Base-by-base conservation (phyloP, 2,888 invertebrate genomes). In the Drosophila differens region DNA sequence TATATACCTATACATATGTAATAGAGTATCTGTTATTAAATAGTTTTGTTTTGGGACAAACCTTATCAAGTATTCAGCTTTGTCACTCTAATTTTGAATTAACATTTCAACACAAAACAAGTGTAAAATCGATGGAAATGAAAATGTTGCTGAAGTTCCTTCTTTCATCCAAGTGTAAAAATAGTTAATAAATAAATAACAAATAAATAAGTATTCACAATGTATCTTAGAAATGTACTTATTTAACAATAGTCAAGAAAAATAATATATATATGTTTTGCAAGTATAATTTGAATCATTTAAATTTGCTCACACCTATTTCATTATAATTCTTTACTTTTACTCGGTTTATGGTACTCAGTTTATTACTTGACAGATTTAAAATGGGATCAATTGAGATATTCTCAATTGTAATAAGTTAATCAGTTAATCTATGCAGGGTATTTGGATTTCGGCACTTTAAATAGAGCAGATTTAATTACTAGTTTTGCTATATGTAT, bases 401-500 rank as follows among this genome's bases (percentile, higher is more conserved):
- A 14, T 14, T 4, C 14, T 47, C 22, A 47, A 22, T 16, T 47
- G 7, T 22, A 14, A 14, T 4, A 47, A 47, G 7, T 25, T 25
- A 25, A 25, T 25, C 41, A 12, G 44, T 44, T 5, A 5, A 22
- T 22, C 5, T 3, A 44, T 22, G 22, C 3, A 44, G 44, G 44
- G 22, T 47, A 16, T 47, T 47, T 25, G 0, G 7, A 25, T 25
- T 25, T 47, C 25, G 30, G 30, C 51, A 30, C 28, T 19, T 39
- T 39, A 16, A 47, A 28, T 47, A 25, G 16, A 47, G 47, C 16
- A 47, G 28, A 64, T 64, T 47, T 74, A 70, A 66, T 66, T 66
- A 66, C 66, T 70, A 62, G 64, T 75, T 75, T 51, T 60, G 57
- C 47, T 9, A 9, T 25, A 47, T 3, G 19, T 47, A 47, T 47